phyloP scores from a whole-genome alignment of 2,888 invertebrate genomes.

The Polyommatus icarus region DNA sequence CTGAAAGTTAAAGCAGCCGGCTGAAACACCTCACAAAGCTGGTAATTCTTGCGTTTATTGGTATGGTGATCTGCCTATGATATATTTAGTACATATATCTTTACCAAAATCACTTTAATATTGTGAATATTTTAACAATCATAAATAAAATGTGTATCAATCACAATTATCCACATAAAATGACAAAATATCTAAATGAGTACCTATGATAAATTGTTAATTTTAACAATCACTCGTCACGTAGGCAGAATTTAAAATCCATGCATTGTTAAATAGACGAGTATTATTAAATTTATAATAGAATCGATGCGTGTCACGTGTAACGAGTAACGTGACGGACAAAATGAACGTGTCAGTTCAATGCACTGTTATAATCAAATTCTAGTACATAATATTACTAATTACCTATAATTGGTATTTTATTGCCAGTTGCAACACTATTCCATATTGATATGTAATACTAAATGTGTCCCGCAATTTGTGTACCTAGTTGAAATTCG shows the following conservation, averaged over 20 bases:
- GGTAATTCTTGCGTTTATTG: no score
- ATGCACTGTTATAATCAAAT: slow-evolving; percentile 3
- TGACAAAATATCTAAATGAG: slow-evolving; percentile 1
- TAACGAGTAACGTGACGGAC: background rate
- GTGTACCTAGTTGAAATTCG: no score
- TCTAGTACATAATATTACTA: background rate
- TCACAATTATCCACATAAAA: background rate
- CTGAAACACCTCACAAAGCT: background rate
- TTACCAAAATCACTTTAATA: no score
- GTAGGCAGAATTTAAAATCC: background rate
- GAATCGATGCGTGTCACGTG: slow-evolving; percentile 10
- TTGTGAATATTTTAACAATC: no score
- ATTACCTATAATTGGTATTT: background rate
- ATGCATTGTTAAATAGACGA: slow-evolving; percentile 7
- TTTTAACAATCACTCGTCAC: background rate
- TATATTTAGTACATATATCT: no score
- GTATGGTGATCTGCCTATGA: no score
- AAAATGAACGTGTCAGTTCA: background rate
- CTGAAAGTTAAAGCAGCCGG: background rate
- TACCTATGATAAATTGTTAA: slow-evolving; percentile 11
- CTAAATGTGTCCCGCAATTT: no score
- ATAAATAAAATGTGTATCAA: background rate
- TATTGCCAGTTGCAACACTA: background rate
- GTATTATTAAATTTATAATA: slow-evolving; percentile 7
- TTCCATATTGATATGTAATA: no score